These are phyloP conservation scores for Nerophis ophidion DNA, from an alignment of 2,113 vertebrate genomes.

Conservation along the genomic window DNA sequence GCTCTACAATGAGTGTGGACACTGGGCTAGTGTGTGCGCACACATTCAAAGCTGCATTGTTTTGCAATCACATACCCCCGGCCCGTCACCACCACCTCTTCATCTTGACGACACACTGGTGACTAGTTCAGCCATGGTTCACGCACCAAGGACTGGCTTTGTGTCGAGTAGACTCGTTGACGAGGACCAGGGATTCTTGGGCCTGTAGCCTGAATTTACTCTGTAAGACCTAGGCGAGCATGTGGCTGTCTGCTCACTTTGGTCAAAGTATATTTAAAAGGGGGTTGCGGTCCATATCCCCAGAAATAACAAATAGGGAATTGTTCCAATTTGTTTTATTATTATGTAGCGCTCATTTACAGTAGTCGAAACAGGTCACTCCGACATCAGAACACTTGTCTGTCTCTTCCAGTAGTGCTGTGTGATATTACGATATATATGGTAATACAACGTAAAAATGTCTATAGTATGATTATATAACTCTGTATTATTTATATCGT, in stretches of 20 bases:
- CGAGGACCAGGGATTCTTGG: constrained; percentile 6
- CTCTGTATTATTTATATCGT: no score
- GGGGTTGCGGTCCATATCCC: constrained; percentile 12
- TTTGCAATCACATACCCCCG: constrained; percentile 40
- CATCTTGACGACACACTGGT: constrained; percentile 58
- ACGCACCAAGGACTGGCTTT: constrained; percentile 45
- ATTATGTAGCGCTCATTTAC: constrained; percentile 43
- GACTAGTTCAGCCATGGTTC: constrained; percentile 57
- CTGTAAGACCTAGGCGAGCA: constrained; percentile 35
- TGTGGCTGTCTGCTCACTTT: constrained; percentile 43
- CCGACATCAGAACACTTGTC: no score
- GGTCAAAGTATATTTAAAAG: constrained; percentile 1
- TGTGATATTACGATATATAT: no score
- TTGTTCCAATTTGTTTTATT: constrained; percentile 21
- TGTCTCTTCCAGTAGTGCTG: no score
- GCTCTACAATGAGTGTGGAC: constrained; percentile 65
- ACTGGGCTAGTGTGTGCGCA: constrained; percentile 61
- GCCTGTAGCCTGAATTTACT: constrained; percentile 11
- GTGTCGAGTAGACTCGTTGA: constrained; percentile 34
- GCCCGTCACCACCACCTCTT: constrained; percentile 41
- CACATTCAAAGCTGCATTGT: constrained; percentile 72
- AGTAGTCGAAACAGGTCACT: constrained; percentile 15
- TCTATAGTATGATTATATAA: no score
- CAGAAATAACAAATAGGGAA: constrained; percentile 12
- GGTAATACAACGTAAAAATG: no score